phyloP scores from a whole-genome alignment of 2,113 vertebrate genomes.

The Cynoglossus semilaevis region DNA sequence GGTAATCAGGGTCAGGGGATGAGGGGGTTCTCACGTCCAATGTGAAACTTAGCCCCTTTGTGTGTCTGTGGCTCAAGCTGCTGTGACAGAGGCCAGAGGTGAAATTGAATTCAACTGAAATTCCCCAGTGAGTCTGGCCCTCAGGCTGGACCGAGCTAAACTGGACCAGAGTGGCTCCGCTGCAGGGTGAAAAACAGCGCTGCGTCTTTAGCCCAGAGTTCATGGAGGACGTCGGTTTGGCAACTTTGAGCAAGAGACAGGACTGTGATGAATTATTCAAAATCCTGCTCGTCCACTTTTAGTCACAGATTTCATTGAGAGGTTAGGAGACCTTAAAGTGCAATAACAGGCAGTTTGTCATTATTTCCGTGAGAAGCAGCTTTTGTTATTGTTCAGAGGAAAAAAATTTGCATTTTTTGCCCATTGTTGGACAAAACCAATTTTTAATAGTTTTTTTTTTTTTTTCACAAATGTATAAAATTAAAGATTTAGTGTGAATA shows the following conservation, averaged over 20 bases:
- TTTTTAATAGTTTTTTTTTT: too few relatives aligned
- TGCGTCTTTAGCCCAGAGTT: slow-evolving; percentile 7
- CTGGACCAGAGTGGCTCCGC: slow-evolving; percentile 4
- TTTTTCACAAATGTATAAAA: too few relatives aligned
- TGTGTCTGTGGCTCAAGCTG: slow-evolving; percentile 80
- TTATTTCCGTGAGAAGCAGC: too few relatives aligned
- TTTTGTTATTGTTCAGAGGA: too few relatives aligned
- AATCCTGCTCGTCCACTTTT: background rate
- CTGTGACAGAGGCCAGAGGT: slow-evolving; percentile 78
- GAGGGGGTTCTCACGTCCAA: slow-evolving; percentile 93
- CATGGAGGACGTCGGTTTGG: slow-evolving; percentile 6
- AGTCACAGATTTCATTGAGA: background rate
- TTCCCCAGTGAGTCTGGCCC: slow-evolving; percentile 74
- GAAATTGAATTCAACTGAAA: slow-evolving; percentile 83
- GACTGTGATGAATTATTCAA: background rate
- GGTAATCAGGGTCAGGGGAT: slow-evolving; percentile 92
- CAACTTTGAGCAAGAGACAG: slow-evolving; percentile 2
- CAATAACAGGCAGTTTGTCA: too few relatives aligned
- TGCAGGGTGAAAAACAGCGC: background rate
- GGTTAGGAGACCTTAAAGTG: background rate
- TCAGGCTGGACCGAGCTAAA: slow-evolving; percentile 45
- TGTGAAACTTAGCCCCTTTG: slow-evolving; percentile 85
- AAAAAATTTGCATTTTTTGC: too few relatives aligned
- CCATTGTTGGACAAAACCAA: too few relatives aligned
- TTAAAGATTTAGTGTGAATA: too few relatives aligned